These are phyloP conservation scores for Chloebia gouldiae DNA, from an alignment of 2,113 vertebrate genomes.

Conservation along the genomic window DNA sequence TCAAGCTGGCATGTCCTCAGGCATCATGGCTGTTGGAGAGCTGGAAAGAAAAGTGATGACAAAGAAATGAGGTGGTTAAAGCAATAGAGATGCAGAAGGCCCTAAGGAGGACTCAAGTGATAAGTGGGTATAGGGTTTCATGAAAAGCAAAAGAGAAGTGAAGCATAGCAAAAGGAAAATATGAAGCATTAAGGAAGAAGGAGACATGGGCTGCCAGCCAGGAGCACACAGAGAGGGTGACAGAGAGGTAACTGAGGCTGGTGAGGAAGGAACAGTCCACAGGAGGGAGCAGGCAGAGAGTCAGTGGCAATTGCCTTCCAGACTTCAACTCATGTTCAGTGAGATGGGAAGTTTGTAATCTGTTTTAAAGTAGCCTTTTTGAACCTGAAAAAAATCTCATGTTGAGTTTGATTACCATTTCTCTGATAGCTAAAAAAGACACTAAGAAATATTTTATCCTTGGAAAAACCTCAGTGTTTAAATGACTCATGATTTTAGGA, in stretches of 20 bases:
- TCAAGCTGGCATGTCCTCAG: not conserved
- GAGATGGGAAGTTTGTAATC: not conserved
- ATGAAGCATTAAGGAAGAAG: not conserved
- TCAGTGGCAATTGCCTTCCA: not conserved
- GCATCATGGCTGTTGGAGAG: not conserved
- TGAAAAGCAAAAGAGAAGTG: not conserved
- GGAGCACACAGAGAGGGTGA: not conserved
- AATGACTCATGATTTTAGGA: conserved; percentile 41
- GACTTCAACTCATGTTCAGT: not conserved
- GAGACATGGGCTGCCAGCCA: not conserved
- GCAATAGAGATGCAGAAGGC: not conserved
- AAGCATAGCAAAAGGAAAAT: not conserved
- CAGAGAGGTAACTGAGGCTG: not conserved
- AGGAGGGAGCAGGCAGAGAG: not conserved
- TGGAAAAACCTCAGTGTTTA: not conserved
- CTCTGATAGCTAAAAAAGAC: not conserved
- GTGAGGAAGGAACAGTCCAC: not conserved
- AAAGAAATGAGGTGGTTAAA: not conserved
- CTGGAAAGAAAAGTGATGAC: not conserved
- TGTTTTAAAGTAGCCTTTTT: not conserved
- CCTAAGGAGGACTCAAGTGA: not conserved
- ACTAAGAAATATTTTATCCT: not conserved
- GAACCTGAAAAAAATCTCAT: not conserved
- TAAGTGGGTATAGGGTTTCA: not conserved
- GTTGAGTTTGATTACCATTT: not conserved